phyloP scores from a whole-genome alignment of 2,888 invertebrate species.

The Philereme transversata region DNA sequence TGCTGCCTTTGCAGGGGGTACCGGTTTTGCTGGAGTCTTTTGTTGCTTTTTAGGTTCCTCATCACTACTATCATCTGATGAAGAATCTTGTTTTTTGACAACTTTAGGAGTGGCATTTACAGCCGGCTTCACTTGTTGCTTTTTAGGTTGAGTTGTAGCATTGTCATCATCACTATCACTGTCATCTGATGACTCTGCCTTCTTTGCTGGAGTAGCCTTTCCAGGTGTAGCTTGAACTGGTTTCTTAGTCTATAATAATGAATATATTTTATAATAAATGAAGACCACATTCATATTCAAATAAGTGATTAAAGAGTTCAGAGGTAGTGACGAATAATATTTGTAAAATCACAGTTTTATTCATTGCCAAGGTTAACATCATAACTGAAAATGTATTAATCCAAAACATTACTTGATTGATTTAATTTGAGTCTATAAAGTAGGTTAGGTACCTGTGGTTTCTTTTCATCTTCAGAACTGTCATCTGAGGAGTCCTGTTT shows the following conservation, averaged over 20 bases:
- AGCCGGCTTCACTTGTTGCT: conserved; percentile 52
- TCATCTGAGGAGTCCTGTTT: conserved; percentile 70
- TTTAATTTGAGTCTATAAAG: neutral
- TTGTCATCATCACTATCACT: conserved; percentile 49
- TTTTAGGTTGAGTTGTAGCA: conserved; percentile 46
- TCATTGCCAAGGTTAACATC: conserved; percentile 31
- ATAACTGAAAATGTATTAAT: conserved; percentile 8
- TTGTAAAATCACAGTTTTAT: conserved; percentile 37
- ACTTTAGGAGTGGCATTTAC: conserved; percentile 50
- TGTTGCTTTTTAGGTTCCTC: conserved; percentile 34
- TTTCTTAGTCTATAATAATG: conserved; percentile 34
- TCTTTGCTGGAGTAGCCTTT: conserved; percentile 35
- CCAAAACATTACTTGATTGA: neutral
- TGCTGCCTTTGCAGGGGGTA: conserved; percentile 30
- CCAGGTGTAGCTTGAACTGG: conserved; percentile 31
- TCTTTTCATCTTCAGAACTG: conserved; percentile 69
- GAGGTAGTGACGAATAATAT: conserved; percentile 75
- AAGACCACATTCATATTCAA: neutral
- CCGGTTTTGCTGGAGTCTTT: conserved; percentile 42
- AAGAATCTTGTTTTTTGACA: conserved; percentile 56
- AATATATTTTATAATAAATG: neutral
- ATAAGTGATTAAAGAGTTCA: conserved; percentile 38
- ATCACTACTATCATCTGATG: conserved; percentile 57
- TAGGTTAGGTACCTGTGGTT: conserved; percentile 43
- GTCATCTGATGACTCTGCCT: conserved; percentile 56